A percentile compares a stretch with the other conserved stretches of the same genome.
Conservation (phyloP, 2,797 vertebrate genomes). For the Ctenopoma multispine region DNA sequence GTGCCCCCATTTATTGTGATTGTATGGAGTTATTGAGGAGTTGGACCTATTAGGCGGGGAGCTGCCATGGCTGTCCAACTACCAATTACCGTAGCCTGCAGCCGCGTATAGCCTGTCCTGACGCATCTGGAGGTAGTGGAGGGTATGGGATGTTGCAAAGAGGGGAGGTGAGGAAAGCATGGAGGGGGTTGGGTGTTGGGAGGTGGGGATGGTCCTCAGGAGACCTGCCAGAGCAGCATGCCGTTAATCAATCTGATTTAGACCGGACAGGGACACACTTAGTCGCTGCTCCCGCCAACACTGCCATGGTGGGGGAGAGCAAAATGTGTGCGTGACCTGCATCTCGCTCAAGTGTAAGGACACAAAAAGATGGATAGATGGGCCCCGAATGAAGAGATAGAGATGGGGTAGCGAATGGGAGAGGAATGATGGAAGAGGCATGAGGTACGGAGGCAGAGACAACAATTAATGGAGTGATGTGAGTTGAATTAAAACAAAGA, state of each 20-base stretch:
- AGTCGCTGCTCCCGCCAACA: constrained; percentile 76
- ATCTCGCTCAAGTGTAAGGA: constrained; percentile 77
- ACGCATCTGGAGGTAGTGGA: constrained; percentile 64
- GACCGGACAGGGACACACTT: constrained; percentile 84
- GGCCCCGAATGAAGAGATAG: constrained; percentile 76
- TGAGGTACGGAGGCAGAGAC: constrained; percentile 66
- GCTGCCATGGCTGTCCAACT: constrained; percentile 79
- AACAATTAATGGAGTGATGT: constrained; percentile 84
- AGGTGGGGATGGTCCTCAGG: constrained; percentile 68
- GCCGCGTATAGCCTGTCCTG: constrained; percentile 68
- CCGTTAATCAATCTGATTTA: constrained; percentile 89
- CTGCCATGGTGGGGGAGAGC: constrained; percentile 61
- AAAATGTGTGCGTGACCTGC: constrained; percentile 83
- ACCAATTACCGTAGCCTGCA: constrained; percentile 82
- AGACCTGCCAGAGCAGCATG: constrained; percentile 80
- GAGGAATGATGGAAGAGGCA: constrained; percentile 72
- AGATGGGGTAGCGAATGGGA: constrained; percentile 57
- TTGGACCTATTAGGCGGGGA: constrained; percentile 83
- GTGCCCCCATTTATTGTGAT: constrained; percentile 82
- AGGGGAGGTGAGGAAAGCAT: constrained; percentile 10
- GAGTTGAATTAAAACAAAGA: constrained; percentile 82
- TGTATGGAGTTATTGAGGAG: constrained; percentile 83
- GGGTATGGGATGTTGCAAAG: constrained; percentile 39
- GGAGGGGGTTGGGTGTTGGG: neutral
- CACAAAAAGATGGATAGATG: constrained; percentile 83